Conservation (phyloP, 2,888 invertebrate species). For the Drosophila multiciliata region DNA sequence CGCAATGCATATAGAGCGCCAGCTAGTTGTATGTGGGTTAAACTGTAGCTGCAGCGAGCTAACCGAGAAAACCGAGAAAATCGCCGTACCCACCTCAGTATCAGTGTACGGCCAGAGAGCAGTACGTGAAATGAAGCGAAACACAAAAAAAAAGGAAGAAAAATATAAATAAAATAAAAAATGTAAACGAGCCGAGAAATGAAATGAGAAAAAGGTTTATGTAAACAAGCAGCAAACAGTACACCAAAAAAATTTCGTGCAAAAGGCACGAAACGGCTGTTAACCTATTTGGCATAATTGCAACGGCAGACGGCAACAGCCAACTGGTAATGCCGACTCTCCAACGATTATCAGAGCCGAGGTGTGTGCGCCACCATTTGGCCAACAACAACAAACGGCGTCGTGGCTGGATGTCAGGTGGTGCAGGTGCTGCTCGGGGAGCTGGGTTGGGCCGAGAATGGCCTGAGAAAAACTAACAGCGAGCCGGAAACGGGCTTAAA, state of each 20-base stretch:
- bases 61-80: constrained; percentile 16
- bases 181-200: constrained; percentile 25
- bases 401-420: constrained; percentile 5
- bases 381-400: background rate
- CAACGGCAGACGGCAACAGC: constrained; percentile 48
- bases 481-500: constrained; percentile 23
- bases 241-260: constrained; percentile 54
- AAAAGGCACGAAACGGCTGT: constrained; percentile 78
- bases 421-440: constrained; percentile 13
- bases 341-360: constrained; percentile 33
- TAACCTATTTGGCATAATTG: constrained; percentile 77
- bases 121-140: constrained; percentile 17
- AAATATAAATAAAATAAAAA: background rate
- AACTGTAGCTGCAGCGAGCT: constrained; percentile 61
- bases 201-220: constrained; percentile 70
- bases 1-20: constrained; percentile 45
- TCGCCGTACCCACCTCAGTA: background rate
- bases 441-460: background rate
- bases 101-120: constrained; percentile 17
- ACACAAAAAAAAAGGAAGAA: background rate
- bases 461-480: constrained; percentile 11
- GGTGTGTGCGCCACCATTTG: constrained; percentile 14
- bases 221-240: constrained; percentile 63
- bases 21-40: constrained; percentile 60
- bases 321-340: constrained; percentile 51